These are phyloP conservation scores for Ptychoptera albimana DNA, from an alignment of 2,888 invertebrate species.

Conservation along the genomic window DNA sequence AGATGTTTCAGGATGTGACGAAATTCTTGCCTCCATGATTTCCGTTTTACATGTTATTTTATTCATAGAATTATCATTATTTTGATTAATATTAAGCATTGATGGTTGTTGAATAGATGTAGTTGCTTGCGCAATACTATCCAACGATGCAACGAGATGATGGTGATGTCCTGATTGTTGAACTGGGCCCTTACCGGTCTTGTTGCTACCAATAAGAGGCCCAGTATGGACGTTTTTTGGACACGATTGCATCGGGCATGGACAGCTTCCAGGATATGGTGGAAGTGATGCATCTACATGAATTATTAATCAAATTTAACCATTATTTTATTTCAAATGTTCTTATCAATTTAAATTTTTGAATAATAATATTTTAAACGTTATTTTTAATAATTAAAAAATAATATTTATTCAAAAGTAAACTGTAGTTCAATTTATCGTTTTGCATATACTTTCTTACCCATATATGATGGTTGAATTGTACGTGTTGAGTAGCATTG, in stretches of 20 bases:
- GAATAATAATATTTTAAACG: no score
- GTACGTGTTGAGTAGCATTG: slow-evolving; percentile 40
- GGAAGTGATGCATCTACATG: slow-evolving; percentile 31
- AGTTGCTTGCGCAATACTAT: slow-evolving; percentile 7
- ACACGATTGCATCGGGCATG: slow-evolving; percentile 87
- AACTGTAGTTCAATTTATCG: no score
- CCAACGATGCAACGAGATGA: slow-evolving; percentile 16
- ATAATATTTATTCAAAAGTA: no score
- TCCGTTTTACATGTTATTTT: slow-evolving; percentile 12
- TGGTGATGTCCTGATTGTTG: slow-evolving; percentile 13
- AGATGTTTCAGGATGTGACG: slow-evolving; percentile 1
- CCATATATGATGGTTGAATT: slow-evolving; percentile 30
- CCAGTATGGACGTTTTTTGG: slow-evolving; percentile 98
- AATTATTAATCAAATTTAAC: slow-evolving; percentile 21
- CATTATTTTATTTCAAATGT: no score
- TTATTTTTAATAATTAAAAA: no score
- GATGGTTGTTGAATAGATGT: background rate
- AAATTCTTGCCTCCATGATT: slow-evolving; percentile 13
- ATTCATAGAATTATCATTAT: no score
- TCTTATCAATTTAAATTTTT: no score
- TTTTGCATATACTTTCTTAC: slow-evolving; percentile 34
- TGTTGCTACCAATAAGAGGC: slow-evolving; percentile 95
- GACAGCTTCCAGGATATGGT: slow-evolving; percentile 46
- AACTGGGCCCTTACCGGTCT: slow-evolving; percentile 42
- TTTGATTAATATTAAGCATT: no score